A percentile compares a stretch with the other conserved stretches of the same genome.
Conservation (phyloP, 2,797 vertebrate genomes). For the Periophthalmus magnuspinnatus region DNA sequence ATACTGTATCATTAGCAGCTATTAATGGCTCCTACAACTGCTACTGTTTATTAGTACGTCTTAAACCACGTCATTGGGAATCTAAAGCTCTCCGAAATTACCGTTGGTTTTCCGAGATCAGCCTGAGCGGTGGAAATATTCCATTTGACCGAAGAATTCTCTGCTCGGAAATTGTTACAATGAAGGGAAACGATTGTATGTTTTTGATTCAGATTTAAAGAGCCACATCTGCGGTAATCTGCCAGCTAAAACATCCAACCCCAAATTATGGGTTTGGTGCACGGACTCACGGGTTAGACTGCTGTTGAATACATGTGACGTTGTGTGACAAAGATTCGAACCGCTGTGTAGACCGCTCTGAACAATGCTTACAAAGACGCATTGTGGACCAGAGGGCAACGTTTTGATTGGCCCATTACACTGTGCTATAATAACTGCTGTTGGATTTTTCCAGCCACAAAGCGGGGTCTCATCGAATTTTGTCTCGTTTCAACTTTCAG, state of each 20-base stretch:
- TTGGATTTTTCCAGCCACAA: neutral
- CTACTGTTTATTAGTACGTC: neutral
- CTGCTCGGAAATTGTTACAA: slow-evolving; percentile 1
- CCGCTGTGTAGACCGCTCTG: neutral
- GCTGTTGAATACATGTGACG: slow-evolving; percentile 5
- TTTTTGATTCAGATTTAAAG: slow-evolving; percentile 10
- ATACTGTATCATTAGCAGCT: neutral
- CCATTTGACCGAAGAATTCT: neutral
- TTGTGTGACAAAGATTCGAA: slow-evolving; percentile 2
- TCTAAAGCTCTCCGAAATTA: neutral
- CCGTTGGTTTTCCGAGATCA: neutral
- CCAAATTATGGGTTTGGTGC: slow-evolving; percentile 6
- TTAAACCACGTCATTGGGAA: neutral
- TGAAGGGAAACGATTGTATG: slow-evolving; percentile 1
- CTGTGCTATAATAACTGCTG: neutral
- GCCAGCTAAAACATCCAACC: slow-evolving; percentile 5
- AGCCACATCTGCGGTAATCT: neutral
- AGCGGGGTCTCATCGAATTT: neutral
- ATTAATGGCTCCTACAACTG: neutral
- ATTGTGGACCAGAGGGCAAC: neutral
- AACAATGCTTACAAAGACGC: neutral
- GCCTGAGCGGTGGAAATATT: slow-evolving; percentile 1
- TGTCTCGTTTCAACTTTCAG: slow-evolving; percentile 4
- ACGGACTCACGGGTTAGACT: neutral
- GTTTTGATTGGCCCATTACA: slow-evolving; percentile 1